Evolutionary conservation across 2,888 invertebrate species (phyloP).

Genomic region (Cheilosia variabilis): DNA sequence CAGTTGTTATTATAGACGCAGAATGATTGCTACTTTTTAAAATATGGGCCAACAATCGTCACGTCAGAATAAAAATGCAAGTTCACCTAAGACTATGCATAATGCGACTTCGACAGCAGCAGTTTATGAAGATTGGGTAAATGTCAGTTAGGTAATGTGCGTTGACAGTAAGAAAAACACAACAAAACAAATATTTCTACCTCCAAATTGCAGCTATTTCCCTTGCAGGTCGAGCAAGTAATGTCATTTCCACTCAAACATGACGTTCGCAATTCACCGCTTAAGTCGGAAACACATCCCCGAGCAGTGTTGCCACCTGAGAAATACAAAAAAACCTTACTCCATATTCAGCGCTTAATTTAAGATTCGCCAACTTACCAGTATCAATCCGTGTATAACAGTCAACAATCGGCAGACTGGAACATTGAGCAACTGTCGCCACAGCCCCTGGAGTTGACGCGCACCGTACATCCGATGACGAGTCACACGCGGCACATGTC

Average conservation of each 20-base stretch:
- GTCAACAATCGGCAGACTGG: constrained; percentile 77
- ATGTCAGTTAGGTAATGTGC: too few relatives aligned
- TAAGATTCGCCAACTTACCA: constrained; percentile 70
- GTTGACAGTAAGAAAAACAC: too few relatives aligned
- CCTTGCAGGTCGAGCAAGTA: constrained; percentile 78
- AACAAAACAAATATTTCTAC: constrained; percentile 37
- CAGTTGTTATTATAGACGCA: too few relatives aligned
- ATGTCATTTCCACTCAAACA: constrained; percentile 78
- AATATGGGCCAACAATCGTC: too few relatives aligned
- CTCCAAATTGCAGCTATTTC: constrained; percentile 78
- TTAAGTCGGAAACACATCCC: constrained; percentile 78
- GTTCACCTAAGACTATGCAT: too few relatives aligned
- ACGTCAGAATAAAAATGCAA: too few relatives aligned
- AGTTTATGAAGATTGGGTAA: too few relatives aligned
- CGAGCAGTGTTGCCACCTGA: constrained; percentile 79
- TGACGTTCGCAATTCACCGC: constrained; percentile 34
- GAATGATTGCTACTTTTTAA: too few relatives aligned
- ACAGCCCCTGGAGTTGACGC: constrained; percentile 77
- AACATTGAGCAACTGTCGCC: constrained; percentile 65
- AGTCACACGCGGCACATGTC: constrained; percentile 78
- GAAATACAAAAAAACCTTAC: constrained; percentile 7
- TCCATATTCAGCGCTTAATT: not conserved
- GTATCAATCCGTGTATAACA: constrained; percentile 77
- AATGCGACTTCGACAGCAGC: too few relatives aligned
- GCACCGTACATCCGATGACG: constrained; percentile 77